Conservation (phyloP, 2,888 invertebrate species). For the Drosophila mercatorum region DNA sequence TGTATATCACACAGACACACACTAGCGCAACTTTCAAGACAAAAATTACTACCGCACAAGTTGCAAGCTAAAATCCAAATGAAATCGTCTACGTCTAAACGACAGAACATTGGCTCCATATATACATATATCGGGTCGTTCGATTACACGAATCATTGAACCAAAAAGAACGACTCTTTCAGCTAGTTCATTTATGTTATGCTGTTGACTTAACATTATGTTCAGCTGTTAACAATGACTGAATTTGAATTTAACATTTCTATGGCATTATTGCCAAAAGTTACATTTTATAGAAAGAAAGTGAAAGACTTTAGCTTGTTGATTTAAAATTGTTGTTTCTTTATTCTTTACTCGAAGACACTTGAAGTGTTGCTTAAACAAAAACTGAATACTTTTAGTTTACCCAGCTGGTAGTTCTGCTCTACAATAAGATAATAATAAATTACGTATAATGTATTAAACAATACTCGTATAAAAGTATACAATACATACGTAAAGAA, state of each 20-base stretch:
- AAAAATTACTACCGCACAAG: slow-evolving; percentile 53
- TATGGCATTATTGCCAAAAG: not conserved
- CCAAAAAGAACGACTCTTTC: slow-evolving; percentile 1
- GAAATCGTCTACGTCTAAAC: slow-evolving; percentile 37
- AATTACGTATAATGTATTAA: not conserved
- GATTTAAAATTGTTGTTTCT: too few relatives aligned
- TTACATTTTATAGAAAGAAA: not conserved
- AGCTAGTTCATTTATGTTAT: slow-evolving; percentile 8
- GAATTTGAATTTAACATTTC: not conserved
- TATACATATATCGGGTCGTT: slow-evolving; percentile 23
- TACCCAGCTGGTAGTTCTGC: not conserved
- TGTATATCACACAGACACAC: slow-evolving; percentile 65
- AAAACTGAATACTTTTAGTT: not conserved
- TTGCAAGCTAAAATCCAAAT: slow-evolving; percentile 71
- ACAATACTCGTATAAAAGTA: not conserved
- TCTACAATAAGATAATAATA: not conserved
- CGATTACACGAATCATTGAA: slow-evolving; percentile 17
- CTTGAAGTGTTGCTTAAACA: slow-evolving; percentile 6
- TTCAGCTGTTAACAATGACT: not conserved
- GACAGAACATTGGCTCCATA: slow-evolving; percentile 32
- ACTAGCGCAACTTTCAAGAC: slow-evolving; percentile 45
- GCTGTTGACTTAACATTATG: slow-evolving; percentile 6
- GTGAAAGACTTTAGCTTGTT: not conserved
- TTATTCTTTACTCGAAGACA: not conserved
- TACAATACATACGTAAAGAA: not conserved